phyloP scores from a whole-genome alignment of 2,888 invertebrate genomes.

The Pandemis heparana region DNA sequence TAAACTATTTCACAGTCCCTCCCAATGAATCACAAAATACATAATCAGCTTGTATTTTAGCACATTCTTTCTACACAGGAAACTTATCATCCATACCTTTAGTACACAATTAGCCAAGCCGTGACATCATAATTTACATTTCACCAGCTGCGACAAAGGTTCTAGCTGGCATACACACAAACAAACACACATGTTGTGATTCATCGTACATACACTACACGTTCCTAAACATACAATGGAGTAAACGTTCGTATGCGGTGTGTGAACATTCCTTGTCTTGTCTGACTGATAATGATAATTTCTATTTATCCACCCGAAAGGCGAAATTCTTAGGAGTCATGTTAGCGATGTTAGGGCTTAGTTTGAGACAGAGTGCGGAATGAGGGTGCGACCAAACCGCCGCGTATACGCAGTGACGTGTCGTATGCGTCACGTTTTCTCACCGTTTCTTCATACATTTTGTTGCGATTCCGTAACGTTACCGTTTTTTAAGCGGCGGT shows the following conservation, averaged over 20 bases:
- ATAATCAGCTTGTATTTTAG: not conserved
- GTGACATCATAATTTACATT: conserved; percentile 18
- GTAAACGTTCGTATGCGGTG: not conserved
- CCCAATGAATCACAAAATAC: not conserved
- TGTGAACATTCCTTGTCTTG: not conserved
- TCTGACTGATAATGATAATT: not conserved
- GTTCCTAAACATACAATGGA: not conserved
- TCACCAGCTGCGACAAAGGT: conserved; percentile 17
- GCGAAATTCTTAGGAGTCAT: not conserved
- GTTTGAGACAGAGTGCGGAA: too few species aligned
- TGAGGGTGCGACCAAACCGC: too few species aligned
- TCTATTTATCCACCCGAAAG: not conserved
- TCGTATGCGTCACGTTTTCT: too few species aligned
- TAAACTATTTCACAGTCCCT: too few species aligned
- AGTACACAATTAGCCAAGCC: not conserved
- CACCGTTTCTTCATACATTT: too few species aligned
- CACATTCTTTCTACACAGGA: not conserved
- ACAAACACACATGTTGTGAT: conserved; percentile 22
- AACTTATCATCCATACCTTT: conserved; percentile 12
- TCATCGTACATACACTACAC: not conserved
- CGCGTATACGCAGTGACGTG: too few species aligned
- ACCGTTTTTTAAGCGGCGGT: too few species aligned
- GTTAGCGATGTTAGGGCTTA: too few species aligned
- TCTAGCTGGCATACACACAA: not conserved
- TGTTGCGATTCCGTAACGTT: too few species aligned